Base-by-base conservation (phyloP, 2,888 invertebrate species). In the Dolichopus griseipennis region DNA sequence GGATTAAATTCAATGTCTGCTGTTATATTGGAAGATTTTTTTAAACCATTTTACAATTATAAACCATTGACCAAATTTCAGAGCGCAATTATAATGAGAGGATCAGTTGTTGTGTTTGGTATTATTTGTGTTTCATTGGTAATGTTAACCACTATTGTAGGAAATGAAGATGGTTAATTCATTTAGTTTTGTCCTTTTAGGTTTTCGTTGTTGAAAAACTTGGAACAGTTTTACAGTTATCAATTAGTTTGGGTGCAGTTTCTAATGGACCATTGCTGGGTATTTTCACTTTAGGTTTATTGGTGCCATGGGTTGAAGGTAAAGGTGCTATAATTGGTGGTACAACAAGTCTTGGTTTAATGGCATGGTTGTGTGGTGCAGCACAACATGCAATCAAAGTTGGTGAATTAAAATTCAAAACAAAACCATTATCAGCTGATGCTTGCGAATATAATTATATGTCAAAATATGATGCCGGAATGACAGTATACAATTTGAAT, bases 1-100 rank as follows among this genome's bases (percentile, higher is more conserved):
- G 91, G 91, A 0, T 79, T 91, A 41, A 92, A 92, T 76, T 89
- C 90, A 0, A 85, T 91, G 81, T 87, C 91, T 0, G 90, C 91
- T 0, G 88, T 91, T 0, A 85, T 90, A 4, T 77, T 90, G 20
- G 88, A 90, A 77, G 91, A 91, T 75, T 87, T 90, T 69, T 83
- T 89, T 66, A 87, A 87, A 75, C 83, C 85, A 0, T 85, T 84
- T 68, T 79, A 80, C 22, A 81, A 79, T 67, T 41, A 41, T 41
- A 79, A 78, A 65, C 81, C 84, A 18, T 79, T 90, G 52, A 83
- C 82, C 20, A 86, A 87, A 67, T 79, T 78, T 61, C 83, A 83
- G 70, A 86, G 87, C 0, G 86, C 88, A 2, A 75, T 84, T 63
- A 77, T 89, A 9, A 88, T 90, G 81, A 90, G 90, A 76, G 75